phyloP scores from a whole-genome alignment of 1,140 invertebrate genomes.

The Psix sp. region DNA sequence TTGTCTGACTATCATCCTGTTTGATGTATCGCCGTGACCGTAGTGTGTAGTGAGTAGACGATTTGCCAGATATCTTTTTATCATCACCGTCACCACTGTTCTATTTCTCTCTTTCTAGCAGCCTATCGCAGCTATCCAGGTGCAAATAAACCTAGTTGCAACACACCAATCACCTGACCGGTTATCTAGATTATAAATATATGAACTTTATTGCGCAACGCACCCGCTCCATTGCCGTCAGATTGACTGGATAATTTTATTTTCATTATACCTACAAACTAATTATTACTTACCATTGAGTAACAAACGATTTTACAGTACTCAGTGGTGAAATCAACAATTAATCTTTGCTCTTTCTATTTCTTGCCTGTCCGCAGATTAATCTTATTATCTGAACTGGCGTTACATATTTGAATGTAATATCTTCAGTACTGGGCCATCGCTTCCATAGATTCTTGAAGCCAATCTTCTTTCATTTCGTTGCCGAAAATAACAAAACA shows the following conservation, averaged over 20 bases:
- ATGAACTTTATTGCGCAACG: slow-evolving; percentile 57
- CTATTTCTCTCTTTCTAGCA: slow-evolving; percentile 78
- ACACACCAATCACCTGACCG: slow-evolving; percentile 76
- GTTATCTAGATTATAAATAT: slow-evolving; percentile 68
- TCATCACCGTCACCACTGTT: slow-evolving; percentile 77
- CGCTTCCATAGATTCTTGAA: slow-evolving; percentile 32
- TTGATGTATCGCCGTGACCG: slow-evolving; percentile 71
- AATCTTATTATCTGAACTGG: slow-evolving; percentile 21
- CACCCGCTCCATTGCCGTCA: slow-evolving; percentile 53
- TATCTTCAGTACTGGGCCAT: slow-evolving; percentile 55
- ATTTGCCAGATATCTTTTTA: slow-evolving; percentile 75
- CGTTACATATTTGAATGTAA: slow-evolving; percentile 19
- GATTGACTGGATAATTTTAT: neutral
- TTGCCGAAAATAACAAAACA: slow-evolving; percentile 31
- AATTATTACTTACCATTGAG: slow-evolving; percentile 9
- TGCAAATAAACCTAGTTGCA: slow-evolving; percentile 76
- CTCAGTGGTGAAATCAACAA: slow-evolving; percentile 20
- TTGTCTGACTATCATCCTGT: slow-evolving; percentile 73
- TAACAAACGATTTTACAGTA: slow-evolving; percentile 46
- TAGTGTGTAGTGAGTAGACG: slow-evolving; percentile 76
- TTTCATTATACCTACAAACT: neutral
- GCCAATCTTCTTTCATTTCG: slow-evolving; percentile 28
- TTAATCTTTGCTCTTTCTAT: slow-evolving; percentile 21
- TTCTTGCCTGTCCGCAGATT: slow-evolving; percentile 15
- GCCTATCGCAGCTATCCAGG: slow-evolving; percentile 78